Percentiles rank a stretch among this genome's conserved stretches.
These are phyloP conservation scores for Deroplatys truncata DNA, from an alignment of 2,888 invertebrate genomes.

Conservation along the genomic window DNA sequence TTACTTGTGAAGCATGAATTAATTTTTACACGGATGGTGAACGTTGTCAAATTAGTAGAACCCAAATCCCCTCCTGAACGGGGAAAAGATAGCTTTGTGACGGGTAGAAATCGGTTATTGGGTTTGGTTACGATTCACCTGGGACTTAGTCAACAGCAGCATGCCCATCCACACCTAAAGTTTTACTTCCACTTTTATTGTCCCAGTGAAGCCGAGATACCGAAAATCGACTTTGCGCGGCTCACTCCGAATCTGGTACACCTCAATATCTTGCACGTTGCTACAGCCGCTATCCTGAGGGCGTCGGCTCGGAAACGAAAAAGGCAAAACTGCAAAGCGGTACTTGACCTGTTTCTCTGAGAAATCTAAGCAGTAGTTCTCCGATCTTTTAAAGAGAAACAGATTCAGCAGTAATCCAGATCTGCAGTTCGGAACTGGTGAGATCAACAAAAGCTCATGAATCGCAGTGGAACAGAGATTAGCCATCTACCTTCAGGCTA, in stretches of 20 bases:
- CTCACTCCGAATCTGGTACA: not conserved
- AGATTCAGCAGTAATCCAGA: not conserved
- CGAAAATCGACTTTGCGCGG: not conserved
- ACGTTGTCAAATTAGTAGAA: no score
- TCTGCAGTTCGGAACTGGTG: not conserved
- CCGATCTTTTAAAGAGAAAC: not conserved
- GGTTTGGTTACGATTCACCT: not conserved
- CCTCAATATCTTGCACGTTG: not conserved
- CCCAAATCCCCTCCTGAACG: no score
- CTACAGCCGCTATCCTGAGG: not conserved
- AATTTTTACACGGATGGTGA: no score
- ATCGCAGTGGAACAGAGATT: no score
- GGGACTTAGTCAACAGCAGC: not conserved
- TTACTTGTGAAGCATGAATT: no score
- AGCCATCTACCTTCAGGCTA: no score
- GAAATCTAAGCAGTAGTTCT: not conserved
- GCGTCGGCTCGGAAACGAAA: not conserved
- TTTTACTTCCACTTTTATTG: not conserved
- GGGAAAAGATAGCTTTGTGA: no score
- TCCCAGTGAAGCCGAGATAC: not conserved
- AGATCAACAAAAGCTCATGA: not conserved
- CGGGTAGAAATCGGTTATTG: not conserved
- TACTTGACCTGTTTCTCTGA: not conserved
- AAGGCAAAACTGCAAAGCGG: not conserved
- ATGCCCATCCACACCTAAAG: not conserved